Conservation (phyloP, 1,140 invertebrate genomes). For the Aphelenchoides fujianensis region DNA sequence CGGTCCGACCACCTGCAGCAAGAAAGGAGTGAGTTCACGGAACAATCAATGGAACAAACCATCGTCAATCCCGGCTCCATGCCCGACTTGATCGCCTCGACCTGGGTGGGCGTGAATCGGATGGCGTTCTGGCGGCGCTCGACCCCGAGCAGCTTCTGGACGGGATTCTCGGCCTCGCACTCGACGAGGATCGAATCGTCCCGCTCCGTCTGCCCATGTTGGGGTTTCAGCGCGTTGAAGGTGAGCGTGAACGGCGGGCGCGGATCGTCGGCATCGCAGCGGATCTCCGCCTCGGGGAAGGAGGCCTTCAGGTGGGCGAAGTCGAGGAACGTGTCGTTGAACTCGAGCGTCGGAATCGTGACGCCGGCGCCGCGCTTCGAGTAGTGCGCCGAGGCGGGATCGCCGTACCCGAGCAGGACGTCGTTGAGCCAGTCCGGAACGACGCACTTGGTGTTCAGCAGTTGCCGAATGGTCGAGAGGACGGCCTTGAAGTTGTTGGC, state of each 20-base stretch:
- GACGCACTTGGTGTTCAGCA: constrained; percentile 98
- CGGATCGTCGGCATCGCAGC: constrained; percentile 70
- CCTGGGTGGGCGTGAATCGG: constrained; percentile 89
- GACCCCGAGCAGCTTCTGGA: constrained; percentile 31
- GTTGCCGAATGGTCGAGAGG: constrained; percentile 90
- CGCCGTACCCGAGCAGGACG: constrained; percentile 93
- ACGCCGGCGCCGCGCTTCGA: constrained; percentile 69
- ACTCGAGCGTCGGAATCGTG: constrained; percentile 75
- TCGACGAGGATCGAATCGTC: constrained; percentile 50
- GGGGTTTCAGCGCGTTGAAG: constrained; percentile 54
- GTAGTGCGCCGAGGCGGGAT: constrained; percentile 91
- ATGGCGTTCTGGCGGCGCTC: constrained; percentile 72
- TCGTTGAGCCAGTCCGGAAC: constrained; percentile 98
- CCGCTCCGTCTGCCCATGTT: constrained; percentile 41
- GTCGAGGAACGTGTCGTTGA: constrained; percentile 94
- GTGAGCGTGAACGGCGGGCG: constrained; percentile 73
- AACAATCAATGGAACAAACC: too few species aligned
- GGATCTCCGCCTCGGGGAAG: constrained; percentile 79
- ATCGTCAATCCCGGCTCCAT: constrained; percentile 97
- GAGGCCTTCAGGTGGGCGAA: constrained; percentile 80
- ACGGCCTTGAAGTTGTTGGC: constrained; percentile 99
- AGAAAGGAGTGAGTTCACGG: too few species aligned
- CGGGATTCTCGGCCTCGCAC: neutral
- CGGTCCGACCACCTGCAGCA: constrained; percentile 96
- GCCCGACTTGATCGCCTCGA: constrained; percentile 69